A percentile compares a stretch with the other conserved stretches of the same genome.
Conservation (phyloP, 2,888 invertebrate species). For the Thymelicus lineola region DNA sequence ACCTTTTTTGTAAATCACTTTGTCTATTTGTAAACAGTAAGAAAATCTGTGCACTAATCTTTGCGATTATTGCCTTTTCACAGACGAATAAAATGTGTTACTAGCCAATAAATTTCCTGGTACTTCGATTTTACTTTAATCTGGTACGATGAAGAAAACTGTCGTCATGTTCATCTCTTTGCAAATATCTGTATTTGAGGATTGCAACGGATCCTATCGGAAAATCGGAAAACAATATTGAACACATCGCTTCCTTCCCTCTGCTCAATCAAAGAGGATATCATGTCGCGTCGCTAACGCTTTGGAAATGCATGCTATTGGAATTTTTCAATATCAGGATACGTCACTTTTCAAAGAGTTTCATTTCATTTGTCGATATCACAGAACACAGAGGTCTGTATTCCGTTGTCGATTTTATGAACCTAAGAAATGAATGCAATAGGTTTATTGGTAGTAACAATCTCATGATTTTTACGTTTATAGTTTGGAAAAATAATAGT, state of each 20-base stretch:
- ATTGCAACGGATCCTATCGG: conserved; percentile 11
- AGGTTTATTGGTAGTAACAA: no score
- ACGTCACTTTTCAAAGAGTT: background rate
- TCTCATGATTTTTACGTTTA: no score
- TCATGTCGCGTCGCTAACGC: background rate
- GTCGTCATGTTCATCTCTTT: background rate
- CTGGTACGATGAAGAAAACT: background rate
- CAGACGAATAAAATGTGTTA: no score
- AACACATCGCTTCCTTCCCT: background rate
- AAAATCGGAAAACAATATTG: conserved; percentile 17
- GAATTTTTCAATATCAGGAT: background rate
- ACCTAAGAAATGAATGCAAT: no score
- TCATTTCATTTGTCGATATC: background rate
- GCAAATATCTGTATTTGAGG: conserved; percentile 7
- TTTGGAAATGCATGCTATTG: background rate
- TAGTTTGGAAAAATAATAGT: no score
- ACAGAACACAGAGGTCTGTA: no score
- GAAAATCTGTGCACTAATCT: no score
- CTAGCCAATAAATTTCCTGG: background rate
- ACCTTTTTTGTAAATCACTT: no score
- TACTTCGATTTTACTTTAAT: background rate
- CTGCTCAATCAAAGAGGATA: background rate
- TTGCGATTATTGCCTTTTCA: no score
- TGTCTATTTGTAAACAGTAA: no score
- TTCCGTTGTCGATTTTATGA: background rate